Conservation (phyloP, 2,888 invertebrate species). For the Holacanthella duospinosa region DNA sequence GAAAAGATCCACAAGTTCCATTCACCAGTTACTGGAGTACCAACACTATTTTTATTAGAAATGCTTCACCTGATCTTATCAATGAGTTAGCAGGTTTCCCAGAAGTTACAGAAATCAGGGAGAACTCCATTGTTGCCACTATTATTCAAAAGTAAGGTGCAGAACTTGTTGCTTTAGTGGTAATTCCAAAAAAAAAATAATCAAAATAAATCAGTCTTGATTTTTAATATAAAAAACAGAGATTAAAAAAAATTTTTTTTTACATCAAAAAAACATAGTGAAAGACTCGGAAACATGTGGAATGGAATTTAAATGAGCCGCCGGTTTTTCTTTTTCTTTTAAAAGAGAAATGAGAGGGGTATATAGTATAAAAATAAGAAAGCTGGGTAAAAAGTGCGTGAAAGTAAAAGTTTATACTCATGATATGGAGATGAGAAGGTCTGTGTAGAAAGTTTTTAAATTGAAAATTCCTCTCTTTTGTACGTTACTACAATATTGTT, state of each 20-base stretch:
- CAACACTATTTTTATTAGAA: neutral
- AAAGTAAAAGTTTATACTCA: neutral
- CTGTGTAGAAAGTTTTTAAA: neutral
- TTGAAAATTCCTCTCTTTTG: neutral
- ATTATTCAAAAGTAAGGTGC: too few relatives aligned
- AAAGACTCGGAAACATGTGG: neutral
- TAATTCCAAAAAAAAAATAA: too few relatives aligned
- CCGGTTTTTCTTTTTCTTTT: too few relatives aligned
- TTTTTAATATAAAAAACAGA: too few relatives aligned
- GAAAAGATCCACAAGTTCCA: neutral
- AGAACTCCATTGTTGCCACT: too few relatives aligned
- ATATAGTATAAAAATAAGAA: too few relatives aligned
- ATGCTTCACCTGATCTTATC: neutral
- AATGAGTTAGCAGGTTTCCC: neutral
- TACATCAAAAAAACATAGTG: neutral
- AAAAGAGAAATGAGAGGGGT: too few relatives aligned
- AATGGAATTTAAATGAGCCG: neutral
- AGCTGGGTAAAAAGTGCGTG: constrained; percentile 4
- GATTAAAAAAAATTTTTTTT: neutral
- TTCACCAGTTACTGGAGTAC: neutral
- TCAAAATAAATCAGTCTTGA: too few relatives aligned
- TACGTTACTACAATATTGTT: neutral
- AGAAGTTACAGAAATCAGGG: neutral
- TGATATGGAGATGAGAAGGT: constrained; percentile 3
- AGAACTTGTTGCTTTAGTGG: too few relatives aligned